Percentiles rank a stretch among this genome's conserved stretches.
These are phyloP conservation scores for Sparidentex hasta DNA, from an alignment of 2,797 vertebrate genomes.

Conservation along the genomic window DNA sequence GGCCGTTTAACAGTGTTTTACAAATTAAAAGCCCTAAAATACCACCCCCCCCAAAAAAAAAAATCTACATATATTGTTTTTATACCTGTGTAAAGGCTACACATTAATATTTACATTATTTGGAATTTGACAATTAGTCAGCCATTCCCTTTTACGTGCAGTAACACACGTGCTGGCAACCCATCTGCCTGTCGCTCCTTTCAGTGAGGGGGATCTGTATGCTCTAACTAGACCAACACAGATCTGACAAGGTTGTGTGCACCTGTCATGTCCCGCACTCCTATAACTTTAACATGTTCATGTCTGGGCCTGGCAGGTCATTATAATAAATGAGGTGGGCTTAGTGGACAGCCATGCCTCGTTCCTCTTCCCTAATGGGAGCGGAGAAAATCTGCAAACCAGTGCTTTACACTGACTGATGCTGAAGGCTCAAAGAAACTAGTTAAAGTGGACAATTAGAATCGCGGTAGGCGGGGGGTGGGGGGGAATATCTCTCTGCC, in stretches of 20 bases:
- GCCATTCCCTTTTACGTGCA: constrained; percentile 72
- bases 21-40: background rate
- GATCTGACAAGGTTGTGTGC: constrained; percentile 93
- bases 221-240: constrained; percentile 93
- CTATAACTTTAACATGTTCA: constrained; percentile 96
- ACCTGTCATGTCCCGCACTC: constrained; percentile 93
- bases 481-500: constrained; percentile 84
- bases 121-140: constrained; percentile 91
- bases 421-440: constrained; percentile 92
- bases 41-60: background rate
- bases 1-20: background rate
- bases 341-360: constrained; percentile 88
- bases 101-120: constrained; percentile 86
- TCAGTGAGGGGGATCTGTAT: constrained; percentile 82
- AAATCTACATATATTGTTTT: background rate
- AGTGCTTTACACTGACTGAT: constrained; percentile 92
- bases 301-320: constrained; percentile 97
- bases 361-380: constrained; percentile 91
- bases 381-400: constrained; percentile 90
- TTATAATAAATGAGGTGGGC: constrained; percentile 99
- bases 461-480: constrained; percentile 38
- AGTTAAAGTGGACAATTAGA: constrained; percentile 99
- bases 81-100: constrained; percentile 9
- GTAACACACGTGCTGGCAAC: constrained; percentile 37
- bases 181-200: constrained; percentile 61